Conservation (phyloP, 2,888 invertebrate genomes). For the Pollenia amentaria region DNA sequence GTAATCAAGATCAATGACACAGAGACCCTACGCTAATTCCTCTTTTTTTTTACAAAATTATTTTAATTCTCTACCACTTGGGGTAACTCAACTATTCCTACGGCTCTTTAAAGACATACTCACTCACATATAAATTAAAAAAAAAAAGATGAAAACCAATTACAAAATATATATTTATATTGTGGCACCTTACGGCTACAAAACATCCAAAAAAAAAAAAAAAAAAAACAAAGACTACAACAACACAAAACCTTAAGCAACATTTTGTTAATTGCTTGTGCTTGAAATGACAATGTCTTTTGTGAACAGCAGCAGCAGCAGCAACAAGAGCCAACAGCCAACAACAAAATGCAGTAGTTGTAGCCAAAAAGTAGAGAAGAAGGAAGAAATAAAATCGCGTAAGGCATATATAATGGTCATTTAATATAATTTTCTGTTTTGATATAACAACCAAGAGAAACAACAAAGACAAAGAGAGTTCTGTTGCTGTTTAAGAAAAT, state of each 20-base stretch:
- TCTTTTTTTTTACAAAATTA: constrained; percentile 27
- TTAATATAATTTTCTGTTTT: constrained; percentile 67
- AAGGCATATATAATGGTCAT: constrained; percentile 71
- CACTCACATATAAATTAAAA: not conserved
- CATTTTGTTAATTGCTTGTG: constrained; percentile 72
- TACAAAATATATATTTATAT: constrained; percentile 68
- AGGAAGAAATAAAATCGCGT: constrained; percentile 49
- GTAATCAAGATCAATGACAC: constrained; percentile 58
- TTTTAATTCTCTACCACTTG: constrained; percentile 64
- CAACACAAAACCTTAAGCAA: constrained; percentile 64
- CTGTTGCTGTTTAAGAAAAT: constrained; percentile 71
- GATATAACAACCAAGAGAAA: constrained; percentile 27
- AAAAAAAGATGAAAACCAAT: constrained; percentile 61
- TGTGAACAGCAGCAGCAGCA: constrained; percentile 50
- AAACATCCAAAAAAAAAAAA: constrained; percentile 23
- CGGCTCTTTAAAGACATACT: constrained; percentile 20
- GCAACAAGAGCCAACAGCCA: constrained; percentile 27
- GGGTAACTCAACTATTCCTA: constrained; percentile 48
- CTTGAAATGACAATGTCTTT: constrained; percentile 72
- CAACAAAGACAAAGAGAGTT: constrained; percentile 8
- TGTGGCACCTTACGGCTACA: constrained; percentile 72
- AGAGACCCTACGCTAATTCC: constrained; percentile 59
- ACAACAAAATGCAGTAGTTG: constrained; percentile 38
- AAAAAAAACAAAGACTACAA: constrained; percentile 37
- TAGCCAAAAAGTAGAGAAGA: constrained; percentile 40